Base-by-base conservation (phyloP, 2,113 vertebrate species). In the Anoplopoma fimbria region DNA sequence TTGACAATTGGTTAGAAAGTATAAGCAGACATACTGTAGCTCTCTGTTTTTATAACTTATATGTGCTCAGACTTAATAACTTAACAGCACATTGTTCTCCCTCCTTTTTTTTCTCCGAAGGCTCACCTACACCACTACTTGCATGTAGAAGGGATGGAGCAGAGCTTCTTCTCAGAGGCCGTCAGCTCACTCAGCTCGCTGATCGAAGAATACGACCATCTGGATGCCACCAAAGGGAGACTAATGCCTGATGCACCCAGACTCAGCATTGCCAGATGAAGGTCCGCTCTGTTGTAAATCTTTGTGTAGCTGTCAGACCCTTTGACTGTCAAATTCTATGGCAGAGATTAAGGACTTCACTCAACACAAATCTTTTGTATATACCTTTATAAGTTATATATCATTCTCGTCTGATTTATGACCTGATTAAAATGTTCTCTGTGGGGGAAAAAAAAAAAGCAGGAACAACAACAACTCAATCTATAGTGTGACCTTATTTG, bases 91-190 rank as follows among this genome's bases (percentile, higher is more conserved):
- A n/a, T n/a, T n/a, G n/a, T n/a, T n/a, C n/a, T n/a, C n/a, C n/a
- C n/a, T n/a, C n/a, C n/a, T n/a, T n/a, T n/a, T n/a, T n/a, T n/a
- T 42, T 42, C 4, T n/a, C n/a, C n/a, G n/a, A 74, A 99, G 98
- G 98, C 98, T 91, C 98, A 99, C 80, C 94, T 99, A 83, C 98
- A 99, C 81, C 98, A 99, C 92, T 99, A 99, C 83, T 89, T 99
- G 67, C 95, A 97, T 21, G 90, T 97, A 15, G 97, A 99, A 0
- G 97, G 97, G 31, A 97, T 99, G 97, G 97, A 99, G 81, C 95
- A 96, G 83, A 94, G 93, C 84, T 94, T 87, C 69, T 99, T 99
- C 87, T 93, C 94, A 12, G 97, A 99, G 92, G 97, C 98, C 0
- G 0, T 95, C 33, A 87, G 89, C 0, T 99, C 97, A 27, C 93